Evolutionary conservation across 1,140 invertebrate genomes (phyloP).

Genomic region (Teleogryllus occipitalis): DNA sequence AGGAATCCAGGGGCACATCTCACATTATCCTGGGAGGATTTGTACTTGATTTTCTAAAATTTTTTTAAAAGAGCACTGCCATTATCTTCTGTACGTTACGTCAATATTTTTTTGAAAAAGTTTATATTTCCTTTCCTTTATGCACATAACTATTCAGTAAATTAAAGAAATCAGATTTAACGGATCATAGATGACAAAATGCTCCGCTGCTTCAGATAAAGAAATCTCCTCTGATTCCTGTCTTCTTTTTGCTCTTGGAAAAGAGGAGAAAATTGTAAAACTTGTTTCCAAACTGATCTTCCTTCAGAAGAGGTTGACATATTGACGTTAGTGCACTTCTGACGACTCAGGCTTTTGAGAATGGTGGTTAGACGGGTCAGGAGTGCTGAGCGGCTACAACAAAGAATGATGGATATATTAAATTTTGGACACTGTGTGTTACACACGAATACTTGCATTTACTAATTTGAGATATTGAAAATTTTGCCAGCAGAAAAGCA

Average conservation of each 20-base stretch:
- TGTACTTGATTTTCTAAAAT: slow-evolving; percentile 13
- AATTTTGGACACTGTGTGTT: neutral
- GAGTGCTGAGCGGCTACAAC: slow-evolving; percentile 51
- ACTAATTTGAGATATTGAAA: too few species aligned
- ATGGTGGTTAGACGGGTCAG: slow-evolving; percentile 54
- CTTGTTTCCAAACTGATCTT: slow-evolving; percentile 4
- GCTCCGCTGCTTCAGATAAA: slow-evolving; percentile 10
- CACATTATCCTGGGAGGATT: slow-evolving; percentile 12
- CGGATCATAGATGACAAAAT: slow-evolving; percentile 14
- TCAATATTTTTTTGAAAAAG: slow-evolving; percentile 10
- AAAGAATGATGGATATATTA: slow-evolving; percentile 22
- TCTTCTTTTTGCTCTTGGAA: neutral
- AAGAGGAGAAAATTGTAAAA: neutral
- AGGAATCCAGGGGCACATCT: slow-evolving; percentile 14
- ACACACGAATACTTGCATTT: neutral
- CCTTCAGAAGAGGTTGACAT: slow-evolving; percentile 7
- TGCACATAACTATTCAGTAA: slow-evolving; percentile 10
- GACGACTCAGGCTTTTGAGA: slow-evolving; percentile 50
- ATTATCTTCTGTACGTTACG: slow-evolving; percentile 12
- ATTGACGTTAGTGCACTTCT: slow-evolving; percentile 40
- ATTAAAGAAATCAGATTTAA: slow-evolving; percentile 13
- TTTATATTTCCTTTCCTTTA: slow-evolving; percentile 7
- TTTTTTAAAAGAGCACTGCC: slow-evolving; percentile 13
- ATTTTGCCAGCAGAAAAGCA: too few species aligned
- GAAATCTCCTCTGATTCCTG: neutral